A percentile compares a stretch with the other conserved stretches of the same genome.
phyloP scores from a whole-genome alignment of 2,113 vertebrate species.

The Aix galericulata region DNA sequence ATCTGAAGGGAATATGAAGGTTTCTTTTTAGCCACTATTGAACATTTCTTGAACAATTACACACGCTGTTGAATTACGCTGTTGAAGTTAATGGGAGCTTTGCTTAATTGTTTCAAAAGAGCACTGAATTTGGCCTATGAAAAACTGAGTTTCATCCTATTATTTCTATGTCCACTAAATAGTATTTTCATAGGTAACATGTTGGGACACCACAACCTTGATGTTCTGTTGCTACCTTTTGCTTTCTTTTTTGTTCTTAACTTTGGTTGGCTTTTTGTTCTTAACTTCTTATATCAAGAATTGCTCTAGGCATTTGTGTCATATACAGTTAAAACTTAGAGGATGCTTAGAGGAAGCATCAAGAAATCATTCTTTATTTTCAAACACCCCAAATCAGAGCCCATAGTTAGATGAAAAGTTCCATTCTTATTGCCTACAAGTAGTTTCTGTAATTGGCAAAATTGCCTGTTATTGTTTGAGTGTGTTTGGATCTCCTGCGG shows the following conservation, averaged over 20 bases:
- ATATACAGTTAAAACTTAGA: not conserved
- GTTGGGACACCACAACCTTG: not conserved
- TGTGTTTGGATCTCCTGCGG: constrained; percentile 49
- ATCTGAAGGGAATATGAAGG: not conserved
- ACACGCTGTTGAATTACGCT: not conserved
- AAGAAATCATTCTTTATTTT: constrained; percentile 32
- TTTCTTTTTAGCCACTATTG: not conserved
- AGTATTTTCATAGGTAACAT: not conserved
- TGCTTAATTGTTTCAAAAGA: not conserved
- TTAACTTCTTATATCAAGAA: not conserved
- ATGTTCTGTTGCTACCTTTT: not conserved
- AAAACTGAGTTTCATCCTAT: not conserved
- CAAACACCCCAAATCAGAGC: not conserved
- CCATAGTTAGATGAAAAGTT: constrained; percentile 44
- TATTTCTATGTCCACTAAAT: not conserved
- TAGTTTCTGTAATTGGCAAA: constrained; percentile 57
- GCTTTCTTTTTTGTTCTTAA: not conserved
- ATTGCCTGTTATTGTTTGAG: constrained; percentile 64
- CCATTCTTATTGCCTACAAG: constrained; percentile 39
- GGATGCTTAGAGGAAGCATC: not conserved
- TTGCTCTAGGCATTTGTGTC: not conserved
- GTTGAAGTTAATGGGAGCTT: not conserved
- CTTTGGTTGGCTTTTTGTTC: not conserved
- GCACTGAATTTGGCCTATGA: not conserved
- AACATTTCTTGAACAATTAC: not conserved